phyloP scores from a whole-genome alignment of 2,113 vertebrate species.

The Isichthys henryi region DNA sequence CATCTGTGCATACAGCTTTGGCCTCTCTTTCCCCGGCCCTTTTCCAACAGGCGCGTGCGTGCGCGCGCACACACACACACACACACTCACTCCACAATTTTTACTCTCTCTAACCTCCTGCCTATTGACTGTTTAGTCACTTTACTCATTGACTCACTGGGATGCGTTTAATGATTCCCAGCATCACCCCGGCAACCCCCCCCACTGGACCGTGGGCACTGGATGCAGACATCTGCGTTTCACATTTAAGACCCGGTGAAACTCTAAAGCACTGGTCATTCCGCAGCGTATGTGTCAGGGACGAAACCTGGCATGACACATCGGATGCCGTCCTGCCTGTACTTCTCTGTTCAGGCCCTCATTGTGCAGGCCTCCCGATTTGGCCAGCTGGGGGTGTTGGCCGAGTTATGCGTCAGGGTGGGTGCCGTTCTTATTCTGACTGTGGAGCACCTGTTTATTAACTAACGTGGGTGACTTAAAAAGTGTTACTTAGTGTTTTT shows the following conservation, averaged over 20 bases:
- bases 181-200: background rate
- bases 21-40: background rate
- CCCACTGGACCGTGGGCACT: background rate
- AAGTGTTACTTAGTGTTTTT: background rate
- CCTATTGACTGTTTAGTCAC: background rate
- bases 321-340: background rate
- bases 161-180: background rate
- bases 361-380: background rate
- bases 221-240: background rate
- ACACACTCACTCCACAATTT: background rate
- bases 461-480: background rate
- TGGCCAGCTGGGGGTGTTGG: background rate
- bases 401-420: background rate
- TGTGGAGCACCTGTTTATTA: background rate
- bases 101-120: background rate
- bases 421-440: background rate
- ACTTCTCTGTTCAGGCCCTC: background rate
- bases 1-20: background rate
- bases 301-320: background rate
- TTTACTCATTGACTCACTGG: background rate
- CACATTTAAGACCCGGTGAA: background rate
- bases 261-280: background rate
- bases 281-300: slow-evolving; percentile 5
- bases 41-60: background rate
- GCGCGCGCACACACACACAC: background rate